A percentile compares a stretch with the other conserved stretches of the same genome.
Conservation (phyloP, 64 coral and sea anemone genomes). For the Trachythela sp. region DNA sequence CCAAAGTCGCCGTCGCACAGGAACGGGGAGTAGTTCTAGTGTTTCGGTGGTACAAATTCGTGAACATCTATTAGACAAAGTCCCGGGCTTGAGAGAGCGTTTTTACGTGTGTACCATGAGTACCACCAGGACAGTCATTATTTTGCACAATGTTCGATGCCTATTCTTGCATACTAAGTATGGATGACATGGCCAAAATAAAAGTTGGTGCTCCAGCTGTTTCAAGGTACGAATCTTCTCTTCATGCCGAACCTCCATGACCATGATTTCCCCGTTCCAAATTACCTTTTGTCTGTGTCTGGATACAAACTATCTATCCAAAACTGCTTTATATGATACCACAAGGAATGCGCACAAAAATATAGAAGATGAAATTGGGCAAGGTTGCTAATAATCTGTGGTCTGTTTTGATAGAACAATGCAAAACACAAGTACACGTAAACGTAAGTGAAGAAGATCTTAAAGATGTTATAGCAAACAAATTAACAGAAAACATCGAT, state of each 20-base stretch:
- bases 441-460: conserved; percentile 3
- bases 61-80: not conserved
- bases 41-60: not conserved
- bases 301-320: not conserved
- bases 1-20: not conserved
- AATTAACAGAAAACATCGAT: conserved; percentile 1
- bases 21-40: too few species aligned
- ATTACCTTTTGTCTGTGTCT: conserved; percentile 5
- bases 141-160: not conserved
- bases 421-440: not conserved
- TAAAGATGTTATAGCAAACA: not conserved
- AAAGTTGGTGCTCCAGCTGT: conserved; percentile 3
- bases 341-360: not conserved
- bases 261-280: not conserved
- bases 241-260: not conserved
- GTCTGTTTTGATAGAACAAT: conserved; percentile 13
- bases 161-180: not conserved
- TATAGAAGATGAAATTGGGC: not conserved
- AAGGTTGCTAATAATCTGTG: not conserved
- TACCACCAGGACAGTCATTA: not conserved
- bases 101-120: too few species aligned
- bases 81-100: too few species aligned
- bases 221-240: not conserved
- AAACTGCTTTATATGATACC: not conserved
- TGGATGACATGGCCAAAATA: not conserved